Evolutionary conservation across 2,113 vertebrate genomes (phyloP), one percentile per base, ranked within the genome.

Genomic region (Amblyornis subalaris): DNA sequence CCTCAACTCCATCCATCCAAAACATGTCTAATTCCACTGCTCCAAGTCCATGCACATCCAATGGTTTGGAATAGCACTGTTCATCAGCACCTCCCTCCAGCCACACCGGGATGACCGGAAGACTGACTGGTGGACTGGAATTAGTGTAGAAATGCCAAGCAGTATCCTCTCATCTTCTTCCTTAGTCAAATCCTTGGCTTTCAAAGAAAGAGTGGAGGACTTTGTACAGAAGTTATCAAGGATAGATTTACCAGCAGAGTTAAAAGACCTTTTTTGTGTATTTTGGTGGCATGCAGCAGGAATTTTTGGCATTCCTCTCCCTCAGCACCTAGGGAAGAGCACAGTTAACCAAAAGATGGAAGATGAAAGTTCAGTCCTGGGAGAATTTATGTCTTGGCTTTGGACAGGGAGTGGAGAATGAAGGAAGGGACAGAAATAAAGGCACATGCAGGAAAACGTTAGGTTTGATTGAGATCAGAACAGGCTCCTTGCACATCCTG

Each of bases 41-140:
- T 67, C 42, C 51, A 64, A 45, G 45, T 33, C 25, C 14, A 21
- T 1, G 0, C 14, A 29, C 38, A 47, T 10, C 13, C 73, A 62
- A 5, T 0, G 17, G 24, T 2, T 36, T 33, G 72, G 47, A 73
- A 76, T 0, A 57, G 38, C 26, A 12, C 9, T 42, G 42, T 4
- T 33, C 42, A 70, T 25, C 64, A 88, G 28, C 82, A 89, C 9
- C 23, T 67, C n/a, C 44, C n/a, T 84, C 47, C 77, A 80, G 29
- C 22, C 47, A 31, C 22, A 8, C 3, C 38, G 45, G 26, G 53
- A 25, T 33, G 35, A 42, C 6, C 4, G 11, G 29, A 28, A 33
- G 17, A 62, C 19, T 14, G 44, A 36, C 40, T 28, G 24, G 24
- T 5, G 71, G 61, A 6, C 47, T 35, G 44, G 18, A 86, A 54